These are phyloP conservation scores for Solenopsis fugax DNA, from an alignment of 1,140 invertebrate genomes.

Conservation along the genomic window DNA sequence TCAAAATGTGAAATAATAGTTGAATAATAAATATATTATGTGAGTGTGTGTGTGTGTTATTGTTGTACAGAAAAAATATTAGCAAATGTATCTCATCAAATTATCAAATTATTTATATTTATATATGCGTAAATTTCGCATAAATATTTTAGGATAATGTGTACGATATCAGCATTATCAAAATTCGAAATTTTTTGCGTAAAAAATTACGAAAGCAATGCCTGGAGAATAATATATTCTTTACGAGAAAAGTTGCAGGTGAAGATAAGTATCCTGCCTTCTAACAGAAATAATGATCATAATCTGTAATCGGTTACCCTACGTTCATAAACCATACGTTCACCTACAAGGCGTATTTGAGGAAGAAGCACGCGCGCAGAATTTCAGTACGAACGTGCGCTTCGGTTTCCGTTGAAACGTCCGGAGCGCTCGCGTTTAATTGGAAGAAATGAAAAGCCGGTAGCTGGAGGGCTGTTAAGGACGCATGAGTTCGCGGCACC, in stretches of 20 bases:
- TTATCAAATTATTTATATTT: neutral
- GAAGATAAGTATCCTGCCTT: constrained; percentile 25
- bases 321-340: constrained; percentile 4
- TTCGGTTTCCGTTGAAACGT: constrained; percentile 21
- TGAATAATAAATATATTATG: neutral
- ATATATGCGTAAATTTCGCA: neutral
- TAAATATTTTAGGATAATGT: neutral
- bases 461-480: neutral
- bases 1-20: neutral
- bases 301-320: constrained; percentile 37
- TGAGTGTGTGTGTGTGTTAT: neutral
- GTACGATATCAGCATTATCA: neutral
- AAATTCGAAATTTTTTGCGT: neutral
- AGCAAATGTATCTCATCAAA: neutral
- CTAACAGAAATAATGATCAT: constrained; percentile 56
- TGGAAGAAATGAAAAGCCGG: constrained; percentile 64
- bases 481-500: neutral
- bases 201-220: constrained; percentile 10
- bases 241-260: neutral
- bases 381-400: constrained; percentile 32
- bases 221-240: neutral
- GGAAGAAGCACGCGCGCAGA: constrained; percentile 6
- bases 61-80: neutral
- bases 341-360: neutral
- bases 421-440: constrained; percentile 51